Conservation (phyloP, 92 coral and sea anemone genomes). For the Zoanthus gigantus region DNA sequence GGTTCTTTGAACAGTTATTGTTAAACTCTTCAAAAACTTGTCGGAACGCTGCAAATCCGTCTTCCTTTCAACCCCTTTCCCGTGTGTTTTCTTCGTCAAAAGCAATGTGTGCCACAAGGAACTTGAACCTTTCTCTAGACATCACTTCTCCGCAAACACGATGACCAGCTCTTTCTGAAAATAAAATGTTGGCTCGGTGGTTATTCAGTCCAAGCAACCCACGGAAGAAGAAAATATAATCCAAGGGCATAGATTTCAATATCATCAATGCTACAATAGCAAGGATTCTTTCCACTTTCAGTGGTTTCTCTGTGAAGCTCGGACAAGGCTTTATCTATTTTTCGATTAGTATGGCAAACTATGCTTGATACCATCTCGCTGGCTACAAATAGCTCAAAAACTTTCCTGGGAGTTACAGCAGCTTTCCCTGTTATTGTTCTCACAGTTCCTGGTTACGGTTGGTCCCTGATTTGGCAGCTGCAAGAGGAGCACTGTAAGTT, state of each 20-base stretch:
- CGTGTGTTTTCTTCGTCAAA: conserved; percentile 21
- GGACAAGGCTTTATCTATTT: background rate
- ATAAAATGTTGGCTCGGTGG: conserved; percentile 17
- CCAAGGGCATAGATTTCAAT: conserved; percentile 17
- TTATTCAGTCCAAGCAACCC: conserved; percentile 32
- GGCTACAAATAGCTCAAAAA: too few species aligned
- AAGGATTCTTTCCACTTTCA: conserved; percentile 21
- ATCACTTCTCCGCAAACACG: conserved; percentile 18
- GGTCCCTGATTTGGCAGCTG: conserved; percentile 15
- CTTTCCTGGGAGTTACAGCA: too few species aligned
- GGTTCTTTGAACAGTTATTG: conserved; percentile 31
- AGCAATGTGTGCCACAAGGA: conserved; percentile 38
- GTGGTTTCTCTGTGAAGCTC: background rate
- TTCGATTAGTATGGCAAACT: conserved; percentile 4
- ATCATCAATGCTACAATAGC: background rate
- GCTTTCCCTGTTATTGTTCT: too few species aligned
- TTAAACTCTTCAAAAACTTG: conserved; percentile 25
- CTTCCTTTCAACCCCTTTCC: conserved; percentile 12
- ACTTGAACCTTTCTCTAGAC: conserved; percentile 6
- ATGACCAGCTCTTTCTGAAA: conserved; percentile 21
- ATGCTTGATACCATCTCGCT: background rate
- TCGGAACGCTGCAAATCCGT: conserved; percentile 34
- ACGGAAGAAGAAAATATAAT: background rate
- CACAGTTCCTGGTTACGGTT: background rate
- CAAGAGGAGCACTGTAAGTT: conserved; percentile 17